Conservation (phyloP, 1,140 invertebrate genomes). For the Ephestia elutella region DNA sequence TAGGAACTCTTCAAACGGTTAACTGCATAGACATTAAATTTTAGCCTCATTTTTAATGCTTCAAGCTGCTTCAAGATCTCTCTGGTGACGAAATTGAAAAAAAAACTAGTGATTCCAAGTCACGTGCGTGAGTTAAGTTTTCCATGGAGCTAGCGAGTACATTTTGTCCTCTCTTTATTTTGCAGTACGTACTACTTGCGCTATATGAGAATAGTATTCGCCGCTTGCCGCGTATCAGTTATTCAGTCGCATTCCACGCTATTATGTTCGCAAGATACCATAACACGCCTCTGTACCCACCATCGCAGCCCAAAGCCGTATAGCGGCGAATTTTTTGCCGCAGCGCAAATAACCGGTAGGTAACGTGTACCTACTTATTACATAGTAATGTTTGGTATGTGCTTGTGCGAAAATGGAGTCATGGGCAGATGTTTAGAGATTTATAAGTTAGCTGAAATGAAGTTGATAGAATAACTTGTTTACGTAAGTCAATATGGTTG, state of each 20-base stretch:
- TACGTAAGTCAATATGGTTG: too few species aligned
- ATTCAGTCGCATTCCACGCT: slow-evolving; percentile 52
- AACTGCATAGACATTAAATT: too few species aligned
- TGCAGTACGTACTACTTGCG: slow-evolving; percentile 24
- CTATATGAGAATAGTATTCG: slow-evolving; percentile 36
- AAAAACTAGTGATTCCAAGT: too few species aligned
- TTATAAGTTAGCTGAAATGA: neutral
- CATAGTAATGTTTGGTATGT: slow-evolving; percentile 16
- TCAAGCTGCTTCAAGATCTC: too few species aligned
- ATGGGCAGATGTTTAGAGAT: slow-evolving; percentile 1
- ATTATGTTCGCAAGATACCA: slow-evolving; percentile 62
- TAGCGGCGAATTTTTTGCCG: slow-evolving; percentile 69
- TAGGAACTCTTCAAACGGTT: too few species aligned
- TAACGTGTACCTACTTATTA: slow-evolving; percentile 37
- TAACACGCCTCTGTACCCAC: slow-evolving; percentile 26
- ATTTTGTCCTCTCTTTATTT: neutral
- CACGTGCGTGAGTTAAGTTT: too few species aligned
- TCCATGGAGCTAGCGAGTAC: too few species aligned
- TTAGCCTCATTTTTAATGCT: too few species aligned
- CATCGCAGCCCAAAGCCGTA: slow-evolving; percentile 13
- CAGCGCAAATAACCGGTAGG: slow-evolving; percentile 60
- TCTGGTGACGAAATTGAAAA: too few species aligned
- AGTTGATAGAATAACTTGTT: neutral
- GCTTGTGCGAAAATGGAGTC: slow-evolving; percentile 6
- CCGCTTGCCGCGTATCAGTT: slow-evolving; percentile 24